Evolutionary conservation across 2,797 vertebrate species (phyloP).

Genomic region (Coilia nasus): DNA sequence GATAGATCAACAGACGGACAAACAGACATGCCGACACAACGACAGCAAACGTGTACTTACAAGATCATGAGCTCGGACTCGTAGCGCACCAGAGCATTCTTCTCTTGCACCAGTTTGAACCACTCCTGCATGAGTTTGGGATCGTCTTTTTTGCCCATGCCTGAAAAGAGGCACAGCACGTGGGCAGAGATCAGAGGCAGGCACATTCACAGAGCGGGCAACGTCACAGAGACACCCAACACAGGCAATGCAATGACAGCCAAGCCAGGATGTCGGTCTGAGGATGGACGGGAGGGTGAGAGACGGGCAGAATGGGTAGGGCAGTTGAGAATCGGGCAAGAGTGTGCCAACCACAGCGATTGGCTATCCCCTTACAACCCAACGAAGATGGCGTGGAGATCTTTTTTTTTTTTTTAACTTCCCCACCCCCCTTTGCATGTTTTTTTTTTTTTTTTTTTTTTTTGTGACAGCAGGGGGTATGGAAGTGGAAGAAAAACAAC

Average conservation of each 20-base stretch:
- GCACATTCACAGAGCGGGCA: constrained; percentile 44
- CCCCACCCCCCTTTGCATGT: background rate
- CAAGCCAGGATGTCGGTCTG: constrained; percentile 73
- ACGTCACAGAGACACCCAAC: constrained; percentile 54
- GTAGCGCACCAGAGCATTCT: constrained; percentile 97
- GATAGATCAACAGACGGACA: no score
- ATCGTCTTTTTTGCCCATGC: constrained; percentile 99
- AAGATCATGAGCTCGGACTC: constrained; percentile 99
- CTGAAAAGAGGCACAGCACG: constrained; percentile 71
- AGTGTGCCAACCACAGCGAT: constrained; percentile 39
- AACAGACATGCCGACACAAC: background rate
- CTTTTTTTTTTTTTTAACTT: background rate
- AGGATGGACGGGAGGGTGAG: constrained; percentile 57
- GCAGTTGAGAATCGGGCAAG: constrained; percentile 36
- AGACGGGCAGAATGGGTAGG: constrained; percentile 48
- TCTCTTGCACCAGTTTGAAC: constrained; percentile 99
- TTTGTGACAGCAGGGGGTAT: background rate
- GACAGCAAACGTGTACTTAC: constrained; percentile 77
- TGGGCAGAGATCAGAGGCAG: constrained; percentile 34
- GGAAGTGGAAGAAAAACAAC: background rate
- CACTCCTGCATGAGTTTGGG: constrained; percentile 99
- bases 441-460: background rate
- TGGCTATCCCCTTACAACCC: constrained; percentile 53
- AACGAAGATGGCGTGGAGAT: constrained; percentile 67
- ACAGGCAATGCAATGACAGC: constrained; percentile 71